phyloP scores from a whole-genome alignment of 64 coral and sea anemone genomes.

The Pocillopora verrucosa region DNA sequence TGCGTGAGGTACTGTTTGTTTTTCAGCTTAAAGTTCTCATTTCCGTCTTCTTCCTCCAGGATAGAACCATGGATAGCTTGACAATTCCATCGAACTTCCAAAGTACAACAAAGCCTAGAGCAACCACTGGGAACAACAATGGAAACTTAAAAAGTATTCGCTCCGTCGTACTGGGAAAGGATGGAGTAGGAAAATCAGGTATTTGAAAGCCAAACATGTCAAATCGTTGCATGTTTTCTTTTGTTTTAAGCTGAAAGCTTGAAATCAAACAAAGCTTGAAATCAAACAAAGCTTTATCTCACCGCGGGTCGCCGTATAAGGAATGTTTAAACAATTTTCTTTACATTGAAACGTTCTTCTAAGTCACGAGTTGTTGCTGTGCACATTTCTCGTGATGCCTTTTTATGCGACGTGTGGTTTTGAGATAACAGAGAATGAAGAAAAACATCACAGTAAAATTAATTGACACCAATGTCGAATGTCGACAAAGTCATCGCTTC shows the following conservation, averaged over 20 bases:
- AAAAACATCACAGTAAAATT: no score
- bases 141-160: conserved; percentile 22
- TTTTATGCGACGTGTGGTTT: no score
- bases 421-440: no score
- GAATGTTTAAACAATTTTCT: background rate
- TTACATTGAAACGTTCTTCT: background rate
- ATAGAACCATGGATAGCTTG: conserved; percentile 5
- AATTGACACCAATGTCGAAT: no score
- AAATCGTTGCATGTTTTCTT: background rate
- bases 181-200: conserved; percentile 47
- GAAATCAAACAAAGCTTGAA: background rate
- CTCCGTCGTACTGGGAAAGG: conserved; percentile 36
- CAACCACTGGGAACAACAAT: background rate
- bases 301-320: background rate
- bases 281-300: background rate
- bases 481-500: no score
- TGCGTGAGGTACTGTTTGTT: no score
- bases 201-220: conserved; percentile 13
- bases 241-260: background rate
- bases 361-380: conserved; percentile 1
- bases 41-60: background rate
- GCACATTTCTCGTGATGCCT: background rate
- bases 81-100: conserved; percentile 5
- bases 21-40: no score
- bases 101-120: conserved; percentile 10